Conservation (phyloP, 30 jellyfish, hydroid and myxozoan species). For the Chrysaora quinquecirrha region DNA sequence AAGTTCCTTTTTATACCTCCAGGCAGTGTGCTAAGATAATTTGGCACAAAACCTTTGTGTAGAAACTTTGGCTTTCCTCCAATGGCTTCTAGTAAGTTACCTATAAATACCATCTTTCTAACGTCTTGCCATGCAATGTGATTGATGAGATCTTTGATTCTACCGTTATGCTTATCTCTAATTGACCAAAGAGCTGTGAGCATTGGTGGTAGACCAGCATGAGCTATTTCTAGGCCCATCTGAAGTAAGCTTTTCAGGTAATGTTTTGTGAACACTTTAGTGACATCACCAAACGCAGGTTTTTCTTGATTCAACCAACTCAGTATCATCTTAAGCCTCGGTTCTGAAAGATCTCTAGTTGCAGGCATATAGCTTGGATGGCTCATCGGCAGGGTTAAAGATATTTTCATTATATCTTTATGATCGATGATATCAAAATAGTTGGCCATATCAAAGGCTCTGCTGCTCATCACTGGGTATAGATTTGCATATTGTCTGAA, state of each 20-base stretch:
- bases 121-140: not conserved
- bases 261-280: slow-evolving; percentile 39
- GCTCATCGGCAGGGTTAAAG: slow-evolving; percentile 43
- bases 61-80: slow-evolving; percentile 37
- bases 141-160: not conserved
- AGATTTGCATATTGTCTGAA: slow-evolving; percentile 44
- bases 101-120: slow-evolving; percentile 7
- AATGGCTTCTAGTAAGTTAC: not conserved
- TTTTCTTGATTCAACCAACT: slow-evolving; percentile 30
- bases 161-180: slow-evolving; percentile 18
- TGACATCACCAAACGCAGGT: slow-evolving; percentile 34
- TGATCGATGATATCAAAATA: slow-evolving; percentile 52
- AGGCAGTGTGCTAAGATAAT: slow-evolving; percentile 35
- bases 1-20: slow-evolving; percentile 15
- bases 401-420: slow-evolving; percentile 16
- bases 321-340: slow-evolving; percentile 23
- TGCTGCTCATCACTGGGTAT: slow-evolving; percentile 50
- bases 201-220: slow-evolving; percentile 32
- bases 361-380: slow-evolving; percentile 64
- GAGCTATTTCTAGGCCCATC: slow-evolving; percentile 46
- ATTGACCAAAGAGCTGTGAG: slow-evolving; percentile 43
- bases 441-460: slow-evolving; percentile 35
- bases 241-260: slow-evolving; percentile 27
- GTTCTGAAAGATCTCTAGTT: slow-evolving; percentile 40
- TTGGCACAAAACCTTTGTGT: slow-evolving; percentile 23